Evolutionary conservation across 2,888 invertebrate genomes (phyloP).

Genomic region (Girardia tigrina): DNA sequence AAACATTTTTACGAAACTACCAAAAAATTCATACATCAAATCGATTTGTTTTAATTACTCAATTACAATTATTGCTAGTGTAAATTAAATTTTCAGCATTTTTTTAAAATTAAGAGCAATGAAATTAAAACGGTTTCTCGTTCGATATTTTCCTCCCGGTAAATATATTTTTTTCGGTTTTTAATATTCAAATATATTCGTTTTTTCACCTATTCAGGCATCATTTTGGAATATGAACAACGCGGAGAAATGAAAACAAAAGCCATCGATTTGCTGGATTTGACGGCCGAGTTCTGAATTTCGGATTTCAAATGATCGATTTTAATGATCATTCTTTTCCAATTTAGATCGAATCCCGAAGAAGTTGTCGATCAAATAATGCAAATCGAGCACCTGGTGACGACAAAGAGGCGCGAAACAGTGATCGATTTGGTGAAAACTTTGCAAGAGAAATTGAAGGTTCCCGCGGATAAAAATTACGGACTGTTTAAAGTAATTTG

Average conservation of each 20-base stretch:
- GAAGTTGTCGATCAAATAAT: constrained; percentile 48
- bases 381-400: constrained; percentile 48
- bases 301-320: background rate
- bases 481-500: constrained; percentile 34
- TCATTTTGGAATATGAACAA: constrained; percentile 51
- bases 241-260: constrained; percentile 49
- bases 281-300: constrained; percentile 45
- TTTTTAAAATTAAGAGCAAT: constrained; percentile 39
- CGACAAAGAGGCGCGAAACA: constrained; percentile 37
- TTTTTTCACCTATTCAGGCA: constrained; percentile 41
- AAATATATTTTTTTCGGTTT: constrained; percentile 21
- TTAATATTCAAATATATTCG: constrained; percentile 27
- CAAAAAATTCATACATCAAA: too few species aligned
- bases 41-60: background rate
- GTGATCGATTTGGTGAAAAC: constrained; percentile 37
- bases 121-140: constrained; percentile 49
- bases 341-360: constrained; percentile 47
- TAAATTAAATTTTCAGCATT: background rate
- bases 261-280: constrained; percentile 49
- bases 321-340: constrained; percentile 24
- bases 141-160: constrained; percentile 51
- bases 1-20: too few species aligned
- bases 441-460: constrained; percentile 47
- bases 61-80: background rate
- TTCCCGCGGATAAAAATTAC: constrained; percentile 44